Evolutionary conservation across 1,140 invertebrate genomes (phyloP).

Genomic region (Lordiphosa mommai): DNA sequence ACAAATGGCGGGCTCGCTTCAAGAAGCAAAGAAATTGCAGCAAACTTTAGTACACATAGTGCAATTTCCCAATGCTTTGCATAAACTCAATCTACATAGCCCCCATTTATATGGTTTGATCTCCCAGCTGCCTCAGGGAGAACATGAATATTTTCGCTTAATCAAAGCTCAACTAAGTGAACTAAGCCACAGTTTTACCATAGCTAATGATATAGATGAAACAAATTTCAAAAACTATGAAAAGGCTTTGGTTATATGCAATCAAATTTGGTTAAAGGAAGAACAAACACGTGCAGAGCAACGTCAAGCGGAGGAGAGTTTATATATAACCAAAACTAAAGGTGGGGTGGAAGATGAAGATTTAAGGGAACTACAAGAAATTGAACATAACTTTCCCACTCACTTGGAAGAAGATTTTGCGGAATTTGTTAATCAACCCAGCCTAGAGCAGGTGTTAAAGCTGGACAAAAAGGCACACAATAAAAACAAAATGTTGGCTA

Average conservation of each 20-base stretch:
- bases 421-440: slow-evolving; percentile 81
- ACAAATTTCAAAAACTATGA: slow-evolving; percentile 81
- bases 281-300: slow-evolving; percentile 85
- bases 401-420: slow-evolving; percentile 86
- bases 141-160: slow-evolving; percentile 80
- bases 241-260: slow-evolving; percentile 80
- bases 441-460: slow-evolving; percentile 75
- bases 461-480: slow-evolving; percentile 43
- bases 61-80: slow-evolving; percentile 45
- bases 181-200: slow-evolving; percentile 80
- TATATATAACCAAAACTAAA: slow-evolving; percentile 89
- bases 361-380: slow-evolving; percentile 85
- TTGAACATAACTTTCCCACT: slow-evolving; percentile 88
- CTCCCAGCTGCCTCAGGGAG: slow-evolving; percentile 47
- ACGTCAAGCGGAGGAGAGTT: slow-evolving; percentile 87
- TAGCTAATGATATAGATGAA: slow-evolving; percentile 76
- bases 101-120: slow-evolving; percentile 50
- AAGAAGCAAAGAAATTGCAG: slow-evolving; percentile 33
- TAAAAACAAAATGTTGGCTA: slow-evolving; percentile 50
- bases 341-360: slow-evolving; percentile 87
- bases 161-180: slow-evolving; percentile 85
- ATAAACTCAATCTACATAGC: slow-evolving; percentile 39
- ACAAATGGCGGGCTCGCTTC: slow-evolving; percentile 39
- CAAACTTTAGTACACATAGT: slow-evolving; percentile 49
- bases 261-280: slow-evolving; percentile 88